These are phyloP conservation scores for Myocastor coypus DNA, from an alignment of 2,113 vertebrate species.

Conservation along the genomic window DNA sequence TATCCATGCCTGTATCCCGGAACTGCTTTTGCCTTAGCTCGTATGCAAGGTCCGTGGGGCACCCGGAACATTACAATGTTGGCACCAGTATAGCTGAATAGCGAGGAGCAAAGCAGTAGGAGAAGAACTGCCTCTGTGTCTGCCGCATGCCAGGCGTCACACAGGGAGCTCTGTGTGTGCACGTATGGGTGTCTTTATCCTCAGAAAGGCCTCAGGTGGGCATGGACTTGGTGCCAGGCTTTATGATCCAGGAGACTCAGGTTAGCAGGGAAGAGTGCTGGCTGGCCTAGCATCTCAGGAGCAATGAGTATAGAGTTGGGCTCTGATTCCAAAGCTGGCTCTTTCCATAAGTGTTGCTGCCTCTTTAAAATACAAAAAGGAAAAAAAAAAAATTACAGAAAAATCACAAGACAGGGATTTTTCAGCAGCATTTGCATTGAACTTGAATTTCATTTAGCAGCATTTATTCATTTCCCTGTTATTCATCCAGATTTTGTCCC, in stretches of 20 bases:
- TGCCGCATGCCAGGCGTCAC: not conserved
- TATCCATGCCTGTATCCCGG: not conserved
- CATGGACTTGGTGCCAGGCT: not conserved
- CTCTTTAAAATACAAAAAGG: conserved; percentile 28
- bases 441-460: conserved; percentile 54
- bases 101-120: not conserved
- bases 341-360: not conserved
- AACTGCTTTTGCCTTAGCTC: not conserved
- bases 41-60: not conserved
- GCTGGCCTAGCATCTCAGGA: not conserved
- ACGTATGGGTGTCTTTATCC: not conserved
- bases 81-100: not conserved
- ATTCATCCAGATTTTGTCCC: conserved; percentile 55
- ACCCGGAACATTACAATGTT: not conserved
- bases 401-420: conserved; percentile 60
- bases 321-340: not conserved
- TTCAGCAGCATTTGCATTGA: conserved; percentile 63
- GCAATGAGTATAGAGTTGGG: not conserved
- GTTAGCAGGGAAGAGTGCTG: not conserved
- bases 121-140: not conserved
- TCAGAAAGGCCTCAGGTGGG: not conserved
- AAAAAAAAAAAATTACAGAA: not conserved
- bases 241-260: not conserved
- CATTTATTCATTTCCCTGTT: conserved; percentile 69
- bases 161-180: not conserved